Evolutionary conservation across 2,888 invertebrate genomes (phyloP), one percentile per base, ranked within the genome.

Genomic region (Ormia ochracea): DNA sequence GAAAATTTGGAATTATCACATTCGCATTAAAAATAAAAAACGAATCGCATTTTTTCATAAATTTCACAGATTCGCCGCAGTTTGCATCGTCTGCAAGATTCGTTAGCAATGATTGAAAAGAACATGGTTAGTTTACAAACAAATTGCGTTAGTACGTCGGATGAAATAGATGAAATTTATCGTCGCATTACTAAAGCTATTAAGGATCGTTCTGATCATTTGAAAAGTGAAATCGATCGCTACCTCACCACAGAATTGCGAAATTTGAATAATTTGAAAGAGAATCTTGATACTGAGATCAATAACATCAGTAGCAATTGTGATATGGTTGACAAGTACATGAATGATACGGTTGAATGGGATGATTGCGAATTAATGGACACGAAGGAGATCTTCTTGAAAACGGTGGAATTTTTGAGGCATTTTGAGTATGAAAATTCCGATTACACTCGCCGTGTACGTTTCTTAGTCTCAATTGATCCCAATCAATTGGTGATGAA

Each of bases 241-340:
- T 99, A 98, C 90, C 91, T 96, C 86, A 93, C 94, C 69, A 95
- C 94, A 33, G 99, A 99, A 91, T 91, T 96, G 85, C 93, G 96
- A 84, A 94, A 95, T 85, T 91, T 98, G 80, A 94, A 94, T 72
- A 93, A 95, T 83, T 92, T 98, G 63, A 97, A 97, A 90, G 97
- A 97, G 89, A 98, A 97, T 90, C 91, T 99, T 85, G 98, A 98
- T 89, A 93, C 95, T 88, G 99, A 99, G 91, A 95, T 98, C 88
- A 93, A 94, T 83, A 99, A 98, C 90, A 97, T 99, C 86, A 93
- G 95, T 87, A 97, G 98, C 88, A 99, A 98, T 90, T 98, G 98
- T 91, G 98, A 98, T 90, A 92, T 98, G 87, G 96, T 97, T 59
- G 98, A 98, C 90, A 97, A 97, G 89, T 95, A 97, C 88, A 96